These are phyloP conservation scores for Anthopleura sola DNA, from an alignment of 64 coral and sea anemone genomes.

Conservation along the genomic window DNA sequence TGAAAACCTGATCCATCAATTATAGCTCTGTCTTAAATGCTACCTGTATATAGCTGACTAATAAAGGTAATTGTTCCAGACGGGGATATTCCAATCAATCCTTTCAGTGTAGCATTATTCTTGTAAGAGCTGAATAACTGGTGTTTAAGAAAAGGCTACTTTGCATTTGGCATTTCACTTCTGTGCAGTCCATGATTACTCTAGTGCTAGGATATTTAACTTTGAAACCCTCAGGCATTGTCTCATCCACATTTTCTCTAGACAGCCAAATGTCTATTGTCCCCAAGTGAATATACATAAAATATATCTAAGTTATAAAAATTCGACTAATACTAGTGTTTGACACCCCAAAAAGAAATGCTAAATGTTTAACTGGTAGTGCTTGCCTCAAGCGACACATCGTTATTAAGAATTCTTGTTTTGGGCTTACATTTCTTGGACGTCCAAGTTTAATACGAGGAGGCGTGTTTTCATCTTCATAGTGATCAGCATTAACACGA, in stretches of 20 bases:
- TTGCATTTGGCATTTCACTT: slow-evolving; percentile 30
- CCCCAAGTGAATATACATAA: slow-evolving; percentile 19
- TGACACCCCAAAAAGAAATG: slow-evolving; percentile 21
- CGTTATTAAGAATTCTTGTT: slow-evolving; percentile 15
- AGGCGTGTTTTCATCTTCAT: neutral
- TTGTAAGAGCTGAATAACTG: slow-evolving; percentile 30
- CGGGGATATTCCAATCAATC: slow-evolving; percentile 2
- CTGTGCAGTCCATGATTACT: slow-evolving; percentile 25
- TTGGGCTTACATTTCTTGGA: neutral
- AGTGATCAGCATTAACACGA: neutral
- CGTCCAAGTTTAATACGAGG: slow-evolving; percentile 1
- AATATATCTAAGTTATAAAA: slow-evolving; percentile 40
- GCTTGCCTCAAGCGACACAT: slow-evolving; percentile 38
- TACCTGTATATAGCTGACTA: slow-evolving; percentile 24
- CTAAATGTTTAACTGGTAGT: slow-evolving; percentile 23
- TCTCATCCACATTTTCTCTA: neutral
- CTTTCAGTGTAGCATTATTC: slow-evolving; percentile 13
- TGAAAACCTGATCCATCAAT: slow-evolving; percentile 2
- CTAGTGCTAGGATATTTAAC: slow-evolving; percentile 13
- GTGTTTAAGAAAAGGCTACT: slow-evolving; percentile 21
- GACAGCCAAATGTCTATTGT: slow-evolving; percentile 33
- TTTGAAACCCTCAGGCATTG: slow-evolving; percentile 34
- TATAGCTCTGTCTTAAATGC: slow-evolving; percentile 34
- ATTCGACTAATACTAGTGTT: slow-evolving; percentile 14
- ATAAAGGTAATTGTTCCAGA: slow-evolving; percentile 19